Percentiles rank a stretch among this genome's conserved stretches.
phyloP scores from a whole-genome alignment of 2,797 vertebrate genomes.

The Sorex maritimensis region DNA sequence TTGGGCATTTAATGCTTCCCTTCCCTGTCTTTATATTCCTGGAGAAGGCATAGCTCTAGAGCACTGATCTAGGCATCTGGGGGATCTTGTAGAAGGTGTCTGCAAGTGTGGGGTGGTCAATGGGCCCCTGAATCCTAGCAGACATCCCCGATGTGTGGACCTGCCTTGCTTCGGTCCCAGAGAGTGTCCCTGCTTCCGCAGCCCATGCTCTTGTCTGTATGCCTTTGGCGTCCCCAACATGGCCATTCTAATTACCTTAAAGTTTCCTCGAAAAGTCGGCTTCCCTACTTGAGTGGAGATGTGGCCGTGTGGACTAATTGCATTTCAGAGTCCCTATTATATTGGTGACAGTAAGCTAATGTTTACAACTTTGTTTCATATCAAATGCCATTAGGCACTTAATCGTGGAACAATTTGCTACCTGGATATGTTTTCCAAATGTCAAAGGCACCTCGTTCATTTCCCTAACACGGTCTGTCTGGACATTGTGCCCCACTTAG shows the following conservation, averaged over 20 bases:
- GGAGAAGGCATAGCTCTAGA: fast-evolving
- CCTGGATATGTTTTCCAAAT: constrained; percentile 51
- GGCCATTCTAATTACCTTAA: constrained; percentile 25
- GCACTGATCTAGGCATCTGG: neutral
- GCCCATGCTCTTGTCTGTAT: neutral
- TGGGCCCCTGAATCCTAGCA: fast-evolving
- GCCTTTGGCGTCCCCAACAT: neutral
- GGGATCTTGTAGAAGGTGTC: neutral
- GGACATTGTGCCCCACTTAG: neutral
- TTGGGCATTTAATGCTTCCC: neutral
- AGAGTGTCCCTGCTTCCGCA: neutral
- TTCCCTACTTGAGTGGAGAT: constrained; percentile 22
- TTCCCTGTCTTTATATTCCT: neutral
- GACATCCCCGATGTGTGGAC: fast-evolving
- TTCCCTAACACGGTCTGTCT: neutral
- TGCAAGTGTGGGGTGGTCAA: neutral
- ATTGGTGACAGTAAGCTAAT: constrained; percentile 44
- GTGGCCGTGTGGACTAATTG: constrained; percentile 46
- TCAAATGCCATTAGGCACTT: constrained; percentile 35
- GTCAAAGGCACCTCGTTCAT: neutral
- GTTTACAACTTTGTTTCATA: constrained; percentile 45
- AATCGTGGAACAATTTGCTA: neutral
- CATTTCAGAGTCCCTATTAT: constrained; percentile 34
- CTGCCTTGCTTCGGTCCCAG: neutral
- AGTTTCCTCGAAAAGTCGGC: constrained; percentile 51